Percentiles rank a stretch among this genome's conserved stretches.
Evolutionary conservation across 1,140 invertebrate species (phyloP).

Genomic region (Steinernema khuongi): DNA sequence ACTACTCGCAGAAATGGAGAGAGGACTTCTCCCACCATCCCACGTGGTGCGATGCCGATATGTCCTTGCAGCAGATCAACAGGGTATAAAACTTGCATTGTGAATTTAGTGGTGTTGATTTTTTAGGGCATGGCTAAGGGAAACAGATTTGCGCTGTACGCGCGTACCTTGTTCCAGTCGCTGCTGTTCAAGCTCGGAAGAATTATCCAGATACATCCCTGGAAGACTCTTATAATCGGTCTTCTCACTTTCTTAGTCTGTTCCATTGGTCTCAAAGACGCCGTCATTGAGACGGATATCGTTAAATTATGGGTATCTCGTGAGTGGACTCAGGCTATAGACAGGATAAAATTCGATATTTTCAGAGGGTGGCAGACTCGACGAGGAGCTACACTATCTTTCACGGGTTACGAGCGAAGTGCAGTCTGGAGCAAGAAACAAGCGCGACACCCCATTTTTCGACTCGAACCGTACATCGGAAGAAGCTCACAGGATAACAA

Average conservation of each 20-base stretch:
- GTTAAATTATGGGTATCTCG: conserved; percentile 58
- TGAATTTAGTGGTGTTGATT: background rate
- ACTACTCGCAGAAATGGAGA: conserved; percentile 52
- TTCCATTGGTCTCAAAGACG: conserved; percentile 47
- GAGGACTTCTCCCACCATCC: conserved; percentile 55
- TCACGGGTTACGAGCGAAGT: background rate
- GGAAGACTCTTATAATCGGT: conserved; percentile 43
- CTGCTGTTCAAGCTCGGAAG: conserved; percentile 45
- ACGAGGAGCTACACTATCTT: conserved; percentile 52
- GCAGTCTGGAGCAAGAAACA: background rate
- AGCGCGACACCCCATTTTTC: background rate
- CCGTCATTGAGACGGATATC: conserved; percentile 56
- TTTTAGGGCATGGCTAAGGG: conserved; percentile 52
- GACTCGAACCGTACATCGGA: background rate
- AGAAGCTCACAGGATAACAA: background rate
- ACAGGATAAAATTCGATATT: background rate
- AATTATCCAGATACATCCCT: conserved; percentile 47
- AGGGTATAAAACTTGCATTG: conserved; percentile 28
- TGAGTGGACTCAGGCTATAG: conserved; percentile 33
- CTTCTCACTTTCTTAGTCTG: conserved; percentile 45
- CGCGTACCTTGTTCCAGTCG: conserved; percentile 51
- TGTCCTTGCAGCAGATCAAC: conserved; percentile 56
- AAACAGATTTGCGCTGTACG: conserved; percentile 53
- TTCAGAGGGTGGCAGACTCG: conserved; percentile 54
- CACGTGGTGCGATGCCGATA: conserved; percentile 58